These are phyloP conservation scores for Sphenopsis melanotis DNA, from an alignment of 2,797 vertebrate species.

Conservation along the genomic window DNA sequence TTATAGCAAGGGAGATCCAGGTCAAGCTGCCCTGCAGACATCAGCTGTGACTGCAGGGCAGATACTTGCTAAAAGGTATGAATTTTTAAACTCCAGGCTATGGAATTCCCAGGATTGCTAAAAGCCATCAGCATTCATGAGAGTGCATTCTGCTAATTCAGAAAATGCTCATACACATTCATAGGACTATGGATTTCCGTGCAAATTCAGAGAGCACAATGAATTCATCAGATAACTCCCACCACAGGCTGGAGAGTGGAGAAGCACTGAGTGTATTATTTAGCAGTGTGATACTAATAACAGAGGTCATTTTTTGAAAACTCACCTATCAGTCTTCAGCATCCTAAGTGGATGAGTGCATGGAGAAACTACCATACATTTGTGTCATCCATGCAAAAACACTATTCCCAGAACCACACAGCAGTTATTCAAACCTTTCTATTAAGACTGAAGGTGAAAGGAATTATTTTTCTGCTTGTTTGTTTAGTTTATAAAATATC, in stretches of 20 bases:
- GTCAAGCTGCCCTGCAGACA: constrained; percentile 9
- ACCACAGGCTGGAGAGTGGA: not conserved
- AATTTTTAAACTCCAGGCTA: not conserved
- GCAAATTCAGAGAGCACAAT: not conserved
- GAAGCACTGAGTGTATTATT: not conserved
- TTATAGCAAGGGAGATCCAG: not conserved
- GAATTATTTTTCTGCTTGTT: not conserved
- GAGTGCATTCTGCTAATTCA: not conserved
- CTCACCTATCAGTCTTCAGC: not conserved
- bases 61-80: not conserved
- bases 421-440: not conserved
- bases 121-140: not conserved
- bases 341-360: not conserved
- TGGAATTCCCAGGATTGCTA: not conserved
- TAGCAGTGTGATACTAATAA: not conserved
- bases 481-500: not conserved
- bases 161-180: not conserved
- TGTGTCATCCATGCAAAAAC: not conserved
- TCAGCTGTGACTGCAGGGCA: not conserved
- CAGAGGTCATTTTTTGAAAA: not conserved
- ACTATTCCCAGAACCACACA: not conserved
- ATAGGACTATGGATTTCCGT: not conserved
- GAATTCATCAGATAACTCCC: not conserved
- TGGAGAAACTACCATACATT: not conserved
- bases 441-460: not conserved